Evolutionary conservation across 2,888 invertebrate genomes (phyloP).

Genomic region (Sarcophaga carnaria): DNA sequence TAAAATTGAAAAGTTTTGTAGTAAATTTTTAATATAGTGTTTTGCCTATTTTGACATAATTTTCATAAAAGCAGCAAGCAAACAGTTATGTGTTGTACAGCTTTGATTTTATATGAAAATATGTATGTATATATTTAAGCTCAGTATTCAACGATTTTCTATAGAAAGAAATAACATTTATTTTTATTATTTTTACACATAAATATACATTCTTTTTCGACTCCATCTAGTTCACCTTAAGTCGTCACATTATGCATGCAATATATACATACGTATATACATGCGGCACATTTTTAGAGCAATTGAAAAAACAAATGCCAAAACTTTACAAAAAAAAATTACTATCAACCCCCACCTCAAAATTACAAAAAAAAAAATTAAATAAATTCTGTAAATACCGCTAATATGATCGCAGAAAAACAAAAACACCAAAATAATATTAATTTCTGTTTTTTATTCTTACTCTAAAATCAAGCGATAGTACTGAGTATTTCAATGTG

Average conservation of each 20-base stretch:
- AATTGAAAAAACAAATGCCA: conserved; percentile 32
- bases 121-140: no score
- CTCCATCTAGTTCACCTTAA: conserved; percentile 54
- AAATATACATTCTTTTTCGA: neutral
- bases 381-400: conserved; percentile 38
- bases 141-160: no score
- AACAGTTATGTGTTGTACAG: no score
- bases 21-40: no score
- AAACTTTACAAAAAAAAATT: conserved; percentile 30
- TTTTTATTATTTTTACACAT: neutral
- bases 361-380: conserved; percentile 11
- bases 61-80: no score
- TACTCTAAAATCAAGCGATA: neutral
- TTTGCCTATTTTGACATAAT: no score
- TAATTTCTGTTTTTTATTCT: conserved; percentile 25
- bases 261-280: no score
- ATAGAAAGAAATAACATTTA: neutral
- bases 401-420: conserved; percentile 34
- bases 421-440: neutral
- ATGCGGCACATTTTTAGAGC: neutral
- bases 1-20: no score
- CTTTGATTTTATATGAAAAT: no score
- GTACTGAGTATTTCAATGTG: neutral
- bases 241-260: neutral
- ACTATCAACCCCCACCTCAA: conserved; percentile 61